A percentile compares a stretch with the other conserved stretches of the same genome.
phyloP scores from a whole-genome alignment of 2,113 vertebrate species.

The Collichthys lucidus region DNA sequence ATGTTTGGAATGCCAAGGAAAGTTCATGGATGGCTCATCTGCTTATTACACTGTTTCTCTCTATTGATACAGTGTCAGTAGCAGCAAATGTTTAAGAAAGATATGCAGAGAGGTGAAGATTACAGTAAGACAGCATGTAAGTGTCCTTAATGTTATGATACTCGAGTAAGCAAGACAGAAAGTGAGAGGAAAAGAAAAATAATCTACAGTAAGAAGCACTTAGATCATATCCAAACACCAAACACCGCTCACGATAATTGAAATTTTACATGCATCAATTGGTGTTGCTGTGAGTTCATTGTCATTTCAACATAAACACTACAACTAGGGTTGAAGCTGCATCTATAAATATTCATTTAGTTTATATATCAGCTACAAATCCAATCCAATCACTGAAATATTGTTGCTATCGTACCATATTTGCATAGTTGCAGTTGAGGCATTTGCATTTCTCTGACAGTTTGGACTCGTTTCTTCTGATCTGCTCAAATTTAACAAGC shows the following conservation, averaged over 20 bases:
- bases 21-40: slow-evolving; percentile 1
- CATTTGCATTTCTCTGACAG: background rate
- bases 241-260: slow-evolving; percentile 14
- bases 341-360: slow-evolving; percentile 5
- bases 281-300: slow-evolving; percentile 13
- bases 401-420: background rate
- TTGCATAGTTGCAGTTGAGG: background rate
- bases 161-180: background rate
- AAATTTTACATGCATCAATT: slow-evolving; percentile 5
- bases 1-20: background rate
- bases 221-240: slow-evolving; percentile 13
- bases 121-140: slow-evolving; percentile 11
- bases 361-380: slow-evolving; percentile 1
- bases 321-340: background rate
- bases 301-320: slow-evolving; percentile 30
- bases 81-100: background rate
- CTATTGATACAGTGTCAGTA: background rate
- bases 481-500: background rate
- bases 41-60: slow-evolving; percentile 4
- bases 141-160: slow-evolving; percentile 24
- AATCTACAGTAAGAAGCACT: background rate
- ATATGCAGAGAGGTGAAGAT: background rate
- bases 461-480: background rate
- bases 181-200: slow-evolving; percentile 6
- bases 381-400: background rate